These are phyloP conservation scores for Bothrops jararaca DNA, from an alignment of 2,113 vertebrate species.

Conservation along the genomic window DNA sequence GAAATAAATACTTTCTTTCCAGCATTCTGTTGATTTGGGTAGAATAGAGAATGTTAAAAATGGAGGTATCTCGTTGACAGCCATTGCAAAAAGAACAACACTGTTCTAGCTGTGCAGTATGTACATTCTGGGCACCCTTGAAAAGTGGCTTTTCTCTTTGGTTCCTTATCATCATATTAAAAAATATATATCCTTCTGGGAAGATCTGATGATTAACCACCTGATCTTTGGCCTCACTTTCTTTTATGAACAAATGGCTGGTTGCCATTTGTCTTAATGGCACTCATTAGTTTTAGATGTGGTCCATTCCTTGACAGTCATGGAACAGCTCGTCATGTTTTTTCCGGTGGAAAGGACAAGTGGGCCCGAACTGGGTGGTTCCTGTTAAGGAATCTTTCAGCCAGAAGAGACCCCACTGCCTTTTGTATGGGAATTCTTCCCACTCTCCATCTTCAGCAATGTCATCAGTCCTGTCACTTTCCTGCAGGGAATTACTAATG, in stretches of 20 bases:
- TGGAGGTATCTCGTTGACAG: neutral
- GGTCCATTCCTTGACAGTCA: conserved; percentile 11
- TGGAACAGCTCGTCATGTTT: neutral
- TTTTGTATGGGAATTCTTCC: conserved; percentile 62
- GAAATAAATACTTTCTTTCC: neutral
- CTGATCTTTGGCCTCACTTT: neutral
- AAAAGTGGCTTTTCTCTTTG: conserved; percentile 18
- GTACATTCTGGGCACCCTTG: neutral
- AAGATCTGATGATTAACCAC: neutral
- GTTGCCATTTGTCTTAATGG: neutral
- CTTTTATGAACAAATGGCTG: neutral
- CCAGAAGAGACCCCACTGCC: conserved; percentile 46
- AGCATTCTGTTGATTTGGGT: neutral
- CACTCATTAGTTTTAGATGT: neutral
- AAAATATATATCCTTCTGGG: neutral
- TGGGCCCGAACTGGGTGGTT: conserved; percentile 36
- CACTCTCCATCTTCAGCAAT: conserved; percentile 37
- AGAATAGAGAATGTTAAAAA: neutral
- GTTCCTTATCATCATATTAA: neutral
- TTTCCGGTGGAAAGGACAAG: conserved; percentile 12
- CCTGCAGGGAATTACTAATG: conserved; percentile 64
- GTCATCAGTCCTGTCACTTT: conserved; percentile 60
- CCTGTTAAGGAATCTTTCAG: conserved; percentile 41
- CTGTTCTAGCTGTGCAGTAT: neutral
- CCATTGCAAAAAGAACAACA: neutral